phyloP scores from a whole-genome alignment of 2,888 invertebrate species.

The Spisula subtruncata region DNA sequence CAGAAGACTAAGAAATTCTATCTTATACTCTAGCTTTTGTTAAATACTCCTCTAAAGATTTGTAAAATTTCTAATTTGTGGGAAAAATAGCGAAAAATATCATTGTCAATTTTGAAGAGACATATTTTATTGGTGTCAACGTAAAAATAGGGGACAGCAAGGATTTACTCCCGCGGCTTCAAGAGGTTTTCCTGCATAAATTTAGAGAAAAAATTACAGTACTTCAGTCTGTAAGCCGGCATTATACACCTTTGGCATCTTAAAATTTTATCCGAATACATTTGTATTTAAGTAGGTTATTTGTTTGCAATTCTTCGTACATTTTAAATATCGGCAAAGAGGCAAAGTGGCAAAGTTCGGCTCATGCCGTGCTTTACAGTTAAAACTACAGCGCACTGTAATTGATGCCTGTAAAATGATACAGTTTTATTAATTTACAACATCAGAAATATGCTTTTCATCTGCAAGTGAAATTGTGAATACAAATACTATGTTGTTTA shows the following conservation, averaged over 20 bases:
- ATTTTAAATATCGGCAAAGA: too few relatives aligned
- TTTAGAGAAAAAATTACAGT: slow-evolving; percentile 68
- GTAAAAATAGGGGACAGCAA: slow-evolving; percentile 44
- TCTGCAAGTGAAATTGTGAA: slow-evolving; percentile 11
- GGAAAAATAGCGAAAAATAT: slow-evolving; percentile 69
- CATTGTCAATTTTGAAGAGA: slow-evolving; percentile 67
- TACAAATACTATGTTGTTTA: slow-evolving; percentile 33
- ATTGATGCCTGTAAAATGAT: slow-evolving; percentile 23
- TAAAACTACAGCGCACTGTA: neutral
- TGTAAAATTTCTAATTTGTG: slow-evolving; percentile 62
- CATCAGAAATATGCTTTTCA: slow-evolving; percentile 48
- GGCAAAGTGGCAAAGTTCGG: neutral
- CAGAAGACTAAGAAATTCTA: slow-evolving; percentile 60
- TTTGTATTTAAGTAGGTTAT: slow-evolving; percentile 34
- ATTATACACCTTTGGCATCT: slow-evolving; percentile 59
- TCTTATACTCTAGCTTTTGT: slow-evolving; percentile 69
- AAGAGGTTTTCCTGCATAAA: slow-evolving; percentile 65
- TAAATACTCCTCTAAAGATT: slow-evolving; percentile 43
- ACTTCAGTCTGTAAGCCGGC: slow-evolving; percentile 61
- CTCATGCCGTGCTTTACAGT: neutral
- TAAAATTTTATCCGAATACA: slow-evolving; percentile 46
- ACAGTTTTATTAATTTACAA: slow-evolving; percentile 29
- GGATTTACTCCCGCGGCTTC: slow-evolving; percentile 49
- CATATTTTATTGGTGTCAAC: slow-evolving; percentile 72
- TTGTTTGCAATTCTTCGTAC: slow-evolving; percentile 1